These are phyloP conservation scores for Oenanthe melanoleuca DNA, from an alignment of 2,113 vertebrate genomes.

Conservation along the genomic window DNA sequence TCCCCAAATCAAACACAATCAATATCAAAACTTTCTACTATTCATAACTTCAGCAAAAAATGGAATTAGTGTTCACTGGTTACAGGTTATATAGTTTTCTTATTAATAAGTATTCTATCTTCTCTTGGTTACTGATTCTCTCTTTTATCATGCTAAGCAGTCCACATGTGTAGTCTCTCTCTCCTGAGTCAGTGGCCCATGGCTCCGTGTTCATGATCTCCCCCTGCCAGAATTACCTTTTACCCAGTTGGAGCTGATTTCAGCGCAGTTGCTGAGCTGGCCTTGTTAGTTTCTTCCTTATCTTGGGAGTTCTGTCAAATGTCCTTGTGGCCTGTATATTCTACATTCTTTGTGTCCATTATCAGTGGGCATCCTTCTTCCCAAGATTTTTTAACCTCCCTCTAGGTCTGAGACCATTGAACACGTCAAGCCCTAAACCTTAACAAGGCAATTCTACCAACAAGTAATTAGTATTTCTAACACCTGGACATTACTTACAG, in stretches of 20 bases:
- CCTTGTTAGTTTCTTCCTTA: not conserved
- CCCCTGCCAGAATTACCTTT: not conserved
- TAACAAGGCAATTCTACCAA: not conserved
- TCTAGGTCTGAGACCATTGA: not conserved
- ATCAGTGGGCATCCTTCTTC: not conserved
- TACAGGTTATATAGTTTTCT: not conserved
- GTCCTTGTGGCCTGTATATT: not conserved
- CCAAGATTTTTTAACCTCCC: not conserved
- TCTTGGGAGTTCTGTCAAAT: not conserved
- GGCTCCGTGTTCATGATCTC: not conserved
- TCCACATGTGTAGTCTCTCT: not conserved
- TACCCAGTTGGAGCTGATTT: not conserved
- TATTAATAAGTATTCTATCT: not conserved
- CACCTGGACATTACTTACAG: not conserved
- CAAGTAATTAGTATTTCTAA: not conserved
- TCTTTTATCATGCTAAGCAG: rapidly evolving
- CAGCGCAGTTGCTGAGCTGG: not conserved
- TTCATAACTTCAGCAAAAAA: not conserved
- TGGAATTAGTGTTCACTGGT: not conserved
- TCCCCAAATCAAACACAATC: not conserved
- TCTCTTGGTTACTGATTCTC: not conserved
- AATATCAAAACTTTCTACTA: not conserved
- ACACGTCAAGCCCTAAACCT: not conserved
- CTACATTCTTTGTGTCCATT: not conserved
- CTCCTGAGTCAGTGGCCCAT: not conserved